Percentiles rank a stretch among this genome's conserved stretches.
Evolutionary conservation across 2,113 vertebrate genomes (phyloP).

Genomic region (Gadus chalcogrammus): DNA sequence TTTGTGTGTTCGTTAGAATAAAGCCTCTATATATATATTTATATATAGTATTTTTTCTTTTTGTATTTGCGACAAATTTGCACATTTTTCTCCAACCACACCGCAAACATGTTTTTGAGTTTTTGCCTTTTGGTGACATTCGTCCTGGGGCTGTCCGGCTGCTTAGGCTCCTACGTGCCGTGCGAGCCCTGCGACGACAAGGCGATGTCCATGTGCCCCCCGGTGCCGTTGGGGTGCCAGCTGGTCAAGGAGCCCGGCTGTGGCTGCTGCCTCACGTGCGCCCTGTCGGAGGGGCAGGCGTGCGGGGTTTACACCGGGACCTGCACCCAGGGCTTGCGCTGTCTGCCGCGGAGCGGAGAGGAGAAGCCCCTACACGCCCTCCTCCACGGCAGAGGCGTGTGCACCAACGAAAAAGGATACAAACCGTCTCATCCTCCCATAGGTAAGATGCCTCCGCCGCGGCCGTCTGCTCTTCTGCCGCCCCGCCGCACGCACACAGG

Average conservation of each 20-base stretch:
- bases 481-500: no score
- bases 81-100: constrained; percentile 28
- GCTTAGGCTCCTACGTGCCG: constrained; percentile 89
- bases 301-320: constrained; percentile 98
- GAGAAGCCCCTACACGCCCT: constrained; percentile 97
- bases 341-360: constrained; percentile 90
- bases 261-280: constrained; percentile 97
- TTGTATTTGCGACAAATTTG: background rate
- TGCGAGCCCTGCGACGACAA: constrained; percentile 97
- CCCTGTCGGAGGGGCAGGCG: constrained; percentile 88
- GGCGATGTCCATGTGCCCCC: constrained; percentile 90
- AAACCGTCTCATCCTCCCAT: constrained; percentile 76
- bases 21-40: constrained; percentile 10
- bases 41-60: constrained; percentile 26
- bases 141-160: constrained; percentile 79
- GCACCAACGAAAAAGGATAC: constrained; percentile 95
- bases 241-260: constrained; percentile 97
- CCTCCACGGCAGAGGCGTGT: constrained; percentile 92
- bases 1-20: constrained; percentile 58
- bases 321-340: constrained; percentile 90
- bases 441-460: constrained; percentile 76
- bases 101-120: constrained; percentile 77
- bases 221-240: constrained; percentile 88
- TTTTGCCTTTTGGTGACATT: constrained; percentile 80
- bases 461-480: no score